Percentiles rank a stretch among this genome's conserved stretches.
Conservation (phyloP, 2,797 vertebrate genomes). For the Platalea minor region DNA sequence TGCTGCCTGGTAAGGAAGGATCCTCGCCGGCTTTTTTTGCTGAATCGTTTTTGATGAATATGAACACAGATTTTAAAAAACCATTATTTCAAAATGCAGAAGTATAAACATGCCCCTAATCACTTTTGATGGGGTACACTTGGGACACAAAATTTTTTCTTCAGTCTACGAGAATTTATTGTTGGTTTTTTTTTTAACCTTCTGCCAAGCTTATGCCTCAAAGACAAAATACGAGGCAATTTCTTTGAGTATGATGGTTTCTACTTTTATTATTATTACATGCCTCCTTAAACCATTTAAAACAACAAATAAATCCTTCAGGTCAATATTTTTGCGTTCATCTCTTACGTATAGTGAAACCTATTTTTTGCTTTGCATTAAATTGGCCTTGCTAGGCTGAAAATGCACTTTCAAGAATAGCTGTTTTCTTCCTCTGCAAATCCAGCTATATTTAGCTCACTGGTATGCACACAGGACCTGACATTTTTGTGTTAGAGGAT, state of each 20-base stretch:
- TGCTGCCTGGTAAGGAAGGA: background rate
- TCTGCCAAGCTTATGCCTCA: background rate
- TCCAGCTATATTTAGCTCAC: background rate
- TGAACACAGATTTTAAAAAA: background rate
- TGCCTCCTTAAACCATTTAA: slow-evolving; percentile 18
- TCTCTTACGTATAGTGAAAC: background rate
- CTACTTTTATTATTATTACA: slow-evolving; percentile 5
- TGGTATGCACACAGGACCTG: background rate
- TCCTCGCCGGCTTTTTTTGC: fast-evolving
- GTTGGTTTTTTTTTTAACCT: background rate
- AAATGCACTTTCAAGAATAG: background rate
- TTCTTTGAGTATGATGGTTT: background rate
- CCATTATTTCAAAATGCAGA: background rate
- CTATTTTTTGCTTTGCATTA: background rate
- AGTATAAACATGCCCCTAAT: background rate
- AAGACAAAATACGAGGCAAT: background rate
- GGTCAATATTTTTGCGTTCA: background rate
- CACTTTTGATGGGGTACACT: background rate
- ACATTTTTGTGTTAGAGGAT: background rate
- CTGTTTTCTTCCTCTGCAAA: background rate
- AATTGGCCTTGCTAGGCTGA: background rate
- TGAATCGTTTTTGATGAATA: background rate
- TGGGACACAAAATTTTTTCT: background rate
- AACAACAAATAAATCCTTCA: slow-evolving; percentile 36
- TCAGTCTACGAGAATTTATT: background rate